Evolutionary conservation across 2,113 vertebrate species (phyloP).

Genomic region (Archocentrus centrarchus): DNA sequence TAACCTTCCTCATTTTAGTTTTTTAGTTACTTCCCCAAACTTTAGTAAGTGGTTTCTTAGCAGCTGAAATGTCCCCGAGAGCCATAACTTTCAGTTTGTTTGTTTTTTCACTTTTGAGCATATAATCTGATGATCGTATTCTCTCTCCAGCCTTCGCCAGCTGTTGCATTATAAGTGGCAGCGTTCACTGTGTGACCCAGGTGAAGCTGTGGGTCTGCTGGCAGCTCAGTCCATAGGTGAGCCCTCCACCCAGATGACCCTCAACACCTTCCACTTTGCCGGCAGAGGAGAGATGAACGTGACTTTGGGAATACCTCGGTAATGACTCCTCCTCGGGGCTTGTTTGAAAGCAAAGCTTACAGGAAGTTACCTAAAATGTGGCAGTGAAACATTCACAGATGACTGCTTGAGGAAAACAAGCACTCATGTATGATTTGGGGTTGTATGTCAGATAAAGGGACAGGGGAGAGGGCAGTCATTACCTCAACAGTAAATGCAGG

Average conservation of each 20-base stretch:
- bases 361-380: no score
- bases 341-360: no score
- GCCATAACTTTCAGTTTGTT: background rate
- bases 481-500: no score
- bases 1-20: no score
- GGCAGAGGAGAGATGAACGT: constrained; percentile 99
- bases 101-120: background rate
- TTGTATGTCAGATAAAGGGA: no score
- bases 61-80: no score
- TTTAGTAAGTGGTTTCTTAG: no score
- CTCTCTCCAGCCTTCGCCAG: constrained; percentile 81
- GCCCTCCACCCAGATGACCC: constrained; percentile 98
- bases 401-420: no score
- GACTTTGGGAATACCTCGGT: constrained; percentile 97
- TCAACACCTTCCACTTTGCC: constrained; percentile 99
- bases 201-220: constrained; percentile 95
- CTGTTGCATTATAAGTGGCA: constrained; percentile 96
- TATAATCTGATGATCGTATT: background rate
- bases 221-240: constrained; percentile 98
- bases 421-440: no score
- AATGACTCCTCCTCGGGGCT: background rate
- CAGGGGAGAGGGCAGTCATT: no score
- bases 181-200: constrained; percentile 91
- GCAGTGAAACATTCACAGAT: no score
- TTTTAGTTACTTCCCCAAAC: no score